Evolutionary conservation across 1,140 invertebrate genomes (phyloP).

Genomic region (Drosophila lacertosa): DNA sequence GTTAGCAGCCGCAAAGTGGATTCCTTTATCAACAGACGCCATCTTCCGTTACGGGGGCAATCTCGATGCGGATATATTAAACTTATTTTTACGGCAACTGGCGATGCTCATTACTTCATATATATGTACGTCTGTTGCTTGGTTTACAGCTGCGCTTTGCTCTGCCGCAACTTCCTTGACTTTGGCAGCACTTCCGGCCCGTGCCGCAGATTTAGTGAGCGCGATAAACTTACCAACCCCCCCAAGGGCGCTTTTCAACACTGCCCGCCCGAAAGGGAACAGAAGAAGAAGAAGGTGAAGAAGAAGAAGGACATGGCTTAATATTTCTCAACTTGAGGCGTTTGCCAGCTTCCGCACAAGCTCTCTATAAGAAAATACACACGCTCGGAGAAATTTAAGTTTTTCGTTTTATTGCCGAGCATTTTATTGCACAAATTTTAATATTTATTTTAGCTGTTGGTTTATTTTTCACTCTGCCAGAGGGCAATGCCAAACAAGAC

Average conservation of each 20-base stretch:
- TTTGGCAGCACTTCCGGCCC: slow-evolving; percentile 54
- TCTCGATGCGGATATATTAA: slow-evolving; percentile 81
- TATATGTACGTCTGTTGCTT: slow-evolving; percentile 62
- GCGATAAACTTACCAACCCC: slow-evolving; percentile 66
- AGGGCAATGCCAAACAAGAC: slow-evolving; percentile 27
- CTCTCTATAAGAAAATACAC: slow-evolving; percentile 63
- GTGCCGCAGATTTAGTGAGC: slow-evolving; percentile 63
- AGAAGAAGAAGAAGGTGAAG: slow-evolving; percentile 8
- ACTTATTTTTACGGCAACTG: slow-evolving; percentile 76
- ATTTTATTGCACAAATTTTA: slow-evolving; percentile 81
- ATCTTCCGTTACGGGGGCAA: slow-evolving; percentile 41
- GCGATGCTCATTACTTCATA: slow-evolving; percentile 59
- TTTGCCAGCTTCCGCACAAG: slow-evolving; percentile 69
- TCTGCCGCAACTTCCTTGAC: slow-evolving; percentile 18
- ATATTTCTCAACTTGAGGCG: slow-evolving; percentile 72
- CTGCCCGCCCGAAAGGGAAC: slow-evolving; percentile 34
- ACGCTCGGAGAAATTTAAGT: slow-evolving; percentile 14
- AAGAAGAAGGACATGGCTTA: slow-evolving; percentile 14
- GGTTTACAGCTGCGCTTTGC: slow-evolving; percentile 31
- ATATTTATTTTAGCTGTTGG: slow-evolving; percentile 74
- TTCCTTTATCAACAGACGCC: slow-evolving; percentile 61
- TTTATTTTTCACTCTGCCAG: slow-evolving; percentile 68
- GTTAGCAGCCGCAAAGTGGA: slow-evolving; percentile 69
- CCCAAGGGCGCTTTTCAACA: slow-evolving; percentile 65
- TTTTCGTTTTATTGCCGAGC: slow-evolving; percentile 71